Base-by-base conservation (phyloP, 2,888 invertebrate species). In the Xestobium rufovillosum region DNA sequence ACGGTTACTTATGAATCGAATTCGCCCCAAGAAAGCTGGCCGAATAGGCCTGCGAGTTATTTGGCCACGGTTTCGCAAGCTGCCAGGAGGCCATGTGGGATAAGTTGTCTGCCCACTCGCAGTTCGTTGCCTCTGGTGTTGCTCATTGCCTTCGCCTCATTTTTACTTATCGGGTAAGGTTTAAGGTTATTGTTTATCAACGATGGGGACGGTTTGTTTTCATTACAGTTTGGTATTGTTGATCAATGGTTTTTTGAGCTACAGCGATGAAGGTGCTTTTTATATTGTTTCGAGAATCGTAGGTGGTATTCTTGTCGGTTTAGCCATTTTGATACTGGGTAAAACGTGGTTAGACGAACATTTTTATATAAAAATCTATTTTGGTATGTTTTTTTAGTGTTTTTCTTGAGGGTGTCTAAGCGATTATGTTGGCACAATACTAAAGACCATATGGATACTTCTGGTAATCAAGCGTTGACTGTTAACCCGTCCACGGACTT, bases 401-500 rank as follows among this genome's bases (percentile, higher is more conserved):
- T 61, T 39, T 63, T 61, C 41, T 45, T 63, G 47, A 56, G 61
- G 28, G 41, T 62, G 34, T 61, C 62, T 2, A 50, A 61, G 40
- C 47, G 62, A 30, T 54, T 57, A 40, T 66, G 66, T 43, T 65
- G 63, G 57, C 55, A 61, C 19, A 55, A 52, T 16, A 55, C 54
- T 2, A 65, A 65, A 52, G 61, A 70, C 43, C 60, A 62, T 29
- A 65, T 72, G 42, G 72, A 72, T 41, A 70, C 72, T 50, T 71
- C 73, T 43, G 69, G 71, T 13, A 67, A 66, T 6, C 63, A 71
- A 26, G 68, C 78, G 17, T 70, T 78, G 27, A 79, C 79, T 1
- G 71, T 81, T 36, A 82, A 82, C 66, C 83, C 83, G 32, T 82
- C 82, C 30, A 83, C 82, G 19, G 83, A 83, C 68, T 75, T 82